Base-by-base conservation (phyloP, 2,888 invertebrate genomes). In the Tanytarsus gracilentus region DNA sequence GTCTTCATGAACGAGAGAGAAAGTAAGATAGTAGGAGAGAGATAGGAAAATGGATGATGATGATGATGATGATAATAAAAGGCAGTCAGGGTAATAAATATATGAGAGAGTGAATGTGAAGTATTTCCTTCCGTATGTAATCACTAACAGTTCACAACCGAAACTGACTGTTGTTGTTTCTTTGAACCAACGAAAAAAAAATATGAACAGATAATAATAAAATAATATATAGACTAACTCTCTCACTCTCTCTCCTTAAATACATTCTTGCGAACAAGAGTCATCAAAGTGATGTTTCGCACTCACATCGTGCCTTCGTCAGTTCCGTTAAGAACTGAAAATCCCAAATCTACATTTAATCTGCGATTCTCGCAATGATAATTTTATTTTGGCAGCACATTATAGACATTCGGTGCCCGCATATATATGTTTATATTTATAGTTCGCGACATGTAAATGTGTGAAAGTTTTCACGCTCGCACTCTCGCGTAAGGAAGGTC, bases 141-240 rank as follows among this genome's bases (percentile, higher is more conserved):
- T 53, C 53, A 53, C 53, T 29, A 23, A 36, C 33, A 53, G 33
- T 23, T 36, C 53, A 53, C 53, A 53, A 53, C 53, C 53, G 36
- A 30, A 53, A 33, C 53, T 53, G 36, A 50, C 18, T 30, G n/a
- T 53, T 33, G 27, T 53, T 25, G 11, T 53, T 36, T 36, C 36
- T 11, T 36, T 36, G 36, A 36, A 36, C 36, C 36, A 36, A n/a
- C n/a, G n/a, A n/a, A n/a, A n/a, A n/a, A n/a, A n/a, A 36, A 36
- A 36, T 36, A 36, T 36, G 36, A 36, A 36, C 36, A 36, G 36
- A 36, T 36, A 36, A 36, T 36, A 36, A 36, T 36, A 36, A 36
- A 36, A 36, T 14, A 14, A 36, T 36, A 36, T 36, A 36, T 23
- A 44, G 11, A 44, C 23, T 23, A 44, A 44, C 18, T 21, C 7